Evolutionary conservation across 2,113 vertebrate genomes (phyloP).

Genomic region (Lichenostomus cassidix): DNA sequence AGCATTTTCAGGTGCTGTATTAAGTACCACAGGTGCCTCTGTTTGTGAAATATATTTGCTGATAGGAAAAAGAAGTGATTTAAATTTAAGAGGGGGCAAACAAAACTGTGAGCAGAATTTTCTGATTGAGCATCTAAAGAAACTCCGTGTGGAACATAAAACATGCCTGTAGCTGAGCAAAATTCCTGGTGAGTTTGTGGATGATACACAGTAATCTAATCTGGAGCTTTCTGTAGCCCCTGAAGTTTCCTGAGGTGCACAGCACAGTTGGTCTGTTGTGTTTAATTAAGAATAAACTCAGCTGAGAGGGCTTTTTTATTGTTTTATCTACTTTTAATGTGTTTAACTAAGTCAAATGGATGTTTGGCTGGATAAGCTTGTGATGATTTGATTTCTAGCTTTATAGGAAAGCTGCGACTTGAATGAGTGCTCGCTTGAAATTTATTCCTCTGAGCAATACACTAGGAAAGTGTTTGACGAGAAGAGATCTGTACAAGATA

Average conservation of each 20-base stretch:
- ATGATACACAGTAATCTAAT: not conserved
- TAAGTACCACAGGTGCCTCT: not conserved
- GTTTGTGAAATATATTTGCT: not conserved
- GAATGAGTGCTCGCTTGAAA: accelerated
- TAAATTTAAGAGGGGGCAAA: not conserved
- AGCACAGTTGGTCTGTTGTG: not conserved
- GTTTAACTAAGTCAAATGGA: not conserved
- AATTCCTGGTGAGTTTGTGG: not conserved
- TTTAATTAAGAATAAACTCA: not conserved
- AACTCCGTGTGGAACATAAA: not conserved
- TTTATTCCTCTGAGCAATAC: not conserved
- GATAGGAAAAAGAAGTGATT: not conserved
- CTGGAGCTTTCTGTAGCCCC: not conserved
- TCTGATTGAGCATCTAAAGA: not conserved
- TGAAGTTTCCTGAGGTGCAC: not conserved
- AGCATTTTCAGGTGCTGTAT: not conserved
- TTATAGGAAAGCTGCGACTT: not conserved
- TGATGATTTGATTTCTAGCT: not conserved
- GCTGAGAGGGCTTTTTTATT: not conserved
- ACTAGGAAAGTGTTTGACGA: not conserved
- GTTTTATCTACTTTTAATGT: not conserved
- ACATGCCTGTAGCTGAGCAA: not conserved
- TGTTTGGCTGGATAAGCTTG: not conserved
- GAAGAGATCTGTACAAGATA: not conserved
- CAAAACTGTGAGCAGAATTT: not conserved